Conservation (phyloP, 1,140 invertebrate genomes). For the Anastatus disparis region DNA sequence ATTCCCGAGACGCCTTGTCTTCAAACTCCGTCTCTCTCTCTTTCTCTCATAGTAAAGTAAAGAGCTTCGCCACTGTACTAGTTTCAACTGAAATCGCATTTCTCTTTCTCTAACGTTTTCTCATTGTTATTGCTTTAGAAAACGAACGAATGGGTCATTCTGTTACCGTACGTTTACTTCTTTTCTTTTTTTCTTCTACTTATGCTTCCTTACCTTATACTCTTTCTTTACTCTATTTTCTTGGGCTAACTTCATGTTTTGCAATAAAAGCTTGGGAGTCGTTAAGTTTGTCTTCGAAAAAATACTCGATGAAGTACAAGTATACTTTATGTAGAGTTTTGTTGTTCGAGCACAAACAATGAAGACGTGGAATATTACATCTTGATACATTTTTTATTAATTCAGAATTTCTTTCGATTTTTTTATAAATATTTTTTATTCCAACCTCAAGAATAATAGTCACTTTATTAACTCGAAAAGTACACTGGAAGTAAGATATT, state of each 20-base stretch:
- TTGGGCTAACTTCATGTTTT: constrained; percentile 29
- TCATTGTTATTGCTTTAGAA: constrained; percentile 29
- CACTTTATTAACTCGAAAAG: too few relatives aligned
- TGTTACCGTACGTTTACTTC: not conserved
- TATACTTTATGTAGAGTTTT: too few relatives aligned
- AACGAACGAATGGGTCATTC: constrained; percentile 22
- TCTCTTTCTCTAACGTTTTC: not conserved
- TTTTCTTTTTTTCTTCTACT: not conserved
- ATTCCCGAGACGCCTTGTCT: too few relatives aligned
- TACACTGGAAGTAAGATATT: too few relatives aligned
- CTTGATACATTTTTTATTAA: too few relatives aligned
- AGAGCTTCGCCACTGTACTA: not conserved
- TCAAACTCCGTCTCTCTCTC: not conserved
- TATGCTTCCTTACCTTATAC: not conserved
- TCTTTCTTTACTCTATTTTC: not conserved
- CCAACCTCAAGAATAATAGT: too few relatives aligned
- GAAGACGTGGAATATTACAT: too few relatives aligned
- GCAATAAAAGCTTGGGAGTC: constrained; percentile 32
- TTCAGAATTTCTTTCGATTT: too few relatives aligned
- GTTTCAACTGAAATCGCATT: not conserved
- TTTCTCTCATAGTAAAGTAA: not conserved
- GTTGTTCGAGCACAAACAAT: not conserved
- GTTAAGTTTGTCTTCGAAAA: constrained; percentile 6
- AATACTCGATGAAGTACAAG: too few relatives aligned
- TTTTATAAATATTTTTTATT: too few relatives aligned